Percentiles rank a stretch among this genome's conserved stretches.
Evolutionary conservation across 2,888 invertebrate genomes (phyloP).

Genomic region (Cantharis rufa): DNA sequence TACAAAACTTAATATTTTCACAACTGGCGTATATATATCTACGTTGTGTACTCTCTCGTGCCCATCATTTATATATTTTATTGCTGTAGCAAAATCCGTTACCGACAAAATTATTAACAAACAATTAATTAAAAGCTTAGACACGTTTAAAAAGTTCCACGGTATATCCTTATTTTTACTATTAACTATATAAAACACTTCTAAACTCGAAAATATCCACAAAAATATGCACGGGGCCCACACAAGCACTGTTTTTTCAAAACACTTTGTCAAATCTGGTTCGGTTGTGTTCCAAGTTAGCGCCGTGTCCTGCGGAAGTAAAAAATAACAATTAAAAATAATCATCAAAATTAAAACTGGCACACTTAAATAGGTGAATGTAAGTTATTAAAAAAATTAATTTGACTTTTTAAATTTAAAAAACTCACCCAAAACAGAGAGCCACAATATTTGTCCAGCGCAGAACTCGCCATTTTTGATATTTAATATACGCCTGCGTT

Average conservation of each 20-base stretch:
- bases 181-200: conserved; percentile 73
- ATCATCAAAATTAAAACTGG: neutral
- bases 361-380: neutral
- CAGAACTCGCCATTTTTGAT: conserved; percentile 59
- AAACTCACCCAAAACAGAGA: conserved; percentile 78
- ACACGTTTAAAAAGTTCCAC: conserved; percentile 73
- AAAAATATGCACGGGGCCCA: conserved; percentile 89
- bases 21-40: conserved; percentile 76
- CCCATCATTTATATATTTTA: conserved; percentile 41
- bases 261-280: conserved; percentile 86
- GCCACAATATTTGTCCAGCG: conserved; percentile 79
- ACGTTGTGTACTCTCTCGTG: conserved; percentile 65
- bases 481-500: conserved; percentile 30
- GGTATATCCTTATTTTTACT: conserved; percentile 81
- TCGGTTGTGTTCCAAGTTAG: conserved; percentile 79
- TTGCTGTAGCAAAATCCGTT: conserved; percentile 63
- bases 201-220: conserved; percentile 76
- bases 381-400: neutral
- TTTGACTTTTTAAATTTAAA: neutral
- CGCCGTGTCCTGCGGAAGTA: conserved; percentile 70
- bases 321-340: conserved; percentile 43
- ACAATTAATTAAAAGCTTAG: conserved; percentile 69
- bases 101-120: conserved; percentile 69
- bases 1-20: conserved; percentile 82
- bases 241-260: conserved; percentile 85